Evolutionary conservation across 2,888 invertebrate genomes (phyloP), one percentile per base, ranked within the genome.

Genomic region (Dolomedes plantarius): DNA sequence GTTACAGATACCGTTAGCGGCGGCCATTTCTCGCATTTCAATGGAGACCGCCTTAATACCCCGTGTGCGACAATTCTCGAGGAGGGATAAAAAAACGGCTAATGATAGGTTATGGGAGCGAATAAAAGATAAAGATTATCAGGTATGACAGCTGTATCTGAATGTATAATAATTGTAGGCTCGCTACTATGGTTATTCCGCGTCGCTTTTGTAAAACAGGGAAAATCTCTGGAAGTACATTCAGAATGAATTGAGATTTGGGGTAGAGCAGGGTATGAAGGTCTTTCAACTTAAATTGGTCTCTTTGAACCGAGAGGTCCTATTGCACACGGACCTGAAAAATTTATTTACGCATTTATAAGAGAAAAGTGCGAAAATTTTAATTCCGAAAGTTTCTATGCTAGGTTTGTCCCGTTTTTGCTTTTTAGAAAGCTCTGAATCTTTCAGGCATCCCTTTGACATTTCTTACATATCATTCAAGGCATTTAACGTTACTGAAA

Each of bases 11-110:
- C 82, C 75, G 81, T 56, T 16, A 81, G 27, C 27, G 23, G 3
- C 11, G 19, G 3, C 68, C 71, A 76, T 75, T 82, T 82, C 82
- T 82, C 82, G 82, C 82, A 82, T 82, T 82, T 82, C 82, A 82
- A 82, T 74, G 75, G 75, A 39, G 23, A 64, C 79, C 64, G 65
- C 79, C 67, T 64, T 46, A 41, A 76, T 76, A 32, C n/a, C 75
- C 64, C 36, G 16, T 41, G n/a, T 23, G 50, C 13, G 79, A 80
- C 72, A 80, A 46, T 67, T 65, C 46, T 62, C 46, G 32, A 80
- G 41, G 65, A 11, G 39, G 19, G 23, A 9, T 50, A 68, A 69
- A 50, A 32, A 77, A 27, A 27, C 16, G 28, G 32, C 62, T 82
- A 82, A 82, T 82, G 75, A 82, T 71, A 75, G 82, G 75, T 69